A percentile compares a stretch with the other conserved stretches of the same genome.
phyloP scores from a whole-genome alignment of 2,888 invertebrate genomes.

The Agonum fuliginosum region DNA sequence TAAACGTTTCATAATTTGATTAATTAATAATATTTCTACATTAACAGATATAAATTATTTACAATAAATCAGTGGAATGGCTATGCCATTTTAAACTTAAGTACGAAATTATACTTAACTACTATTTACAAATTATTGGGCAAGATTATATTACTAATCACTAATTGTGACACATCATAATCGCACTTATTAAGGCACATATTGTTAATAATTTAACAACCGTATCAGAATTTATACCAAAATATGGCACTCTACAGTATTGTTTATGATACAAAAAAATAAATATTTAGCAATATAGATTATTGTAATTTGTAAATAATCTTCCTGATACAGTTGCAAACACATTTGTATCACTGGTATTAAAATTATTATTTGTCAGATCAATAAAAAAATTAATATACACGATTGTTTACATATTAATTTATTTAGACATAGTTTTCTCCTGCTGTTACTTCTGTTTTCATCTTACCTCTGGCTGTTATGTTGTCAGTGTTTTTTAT shows the following conservation, averaged over 20 bases:
- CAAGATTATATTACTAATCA: constrained; percentile 47
- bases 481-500: constrained; percentile 62
- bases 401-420: neutral
- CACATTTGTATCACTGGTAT: constrained; percentile 38
- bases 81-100: constrained; percentile 54
- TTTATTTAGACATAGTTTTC: constrained; percentile 64
- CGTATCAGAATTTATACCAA: constrained; percentile 7
- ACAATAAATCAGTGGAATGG: constrained; percentile 52
- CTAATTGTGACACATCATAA: constrained; percentile 43
- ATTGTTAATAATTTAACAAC: constrained; percentile 28
- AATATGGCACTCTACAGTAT: neutral
- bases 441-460: constrained; percentile 62
- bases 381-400: constrained; percentile 39
- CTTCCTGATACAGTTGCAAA: constrained; percentile 25
- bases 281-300: neutral
- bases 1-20: constrained; percentile 10
- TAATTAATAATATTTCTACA: constrained; percentile 4
- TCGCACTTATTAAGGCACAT: constrained; percentile 39
- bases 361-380: constrained; percentile 38
- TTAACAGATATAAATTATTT: constrained; percentile 46
- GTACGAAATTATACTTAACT: constrained; percentile 50
- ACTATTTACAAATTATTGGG: constrained; percentile 51
- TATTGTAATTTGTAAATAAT: neutral
- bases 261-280: neutral
- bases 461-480: constrained; percentile 63